Conservation (phyloP, 2,888 invertebrate genomes). For the Neria commutata region DNA sequence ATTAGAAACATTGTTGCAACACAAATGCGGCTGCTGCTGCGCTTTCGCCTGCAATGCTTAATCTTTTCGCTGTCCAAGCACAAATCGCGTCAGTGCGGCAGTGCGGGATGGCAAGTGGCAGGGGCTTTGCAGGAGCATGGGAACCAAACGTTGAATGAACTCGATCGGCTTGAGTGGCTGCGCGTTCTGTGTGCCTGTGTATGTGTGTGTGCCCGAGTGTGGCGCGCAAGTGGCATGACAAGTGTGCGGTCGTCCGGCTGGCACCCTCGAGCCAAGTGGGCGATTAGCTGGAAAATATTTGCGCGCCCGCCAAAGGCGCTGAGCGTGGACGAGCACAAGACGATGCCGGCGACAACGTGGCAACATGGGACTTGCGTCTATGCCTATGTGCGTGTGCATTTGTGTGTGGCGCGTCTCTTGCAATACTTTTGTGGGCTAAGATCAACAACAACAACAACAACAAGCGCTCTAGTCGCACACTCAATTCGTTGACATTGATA, state of each 20-base stretch:
- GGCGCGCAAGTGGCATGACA: not conserved
- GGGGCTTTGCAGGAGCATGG: not conserved
- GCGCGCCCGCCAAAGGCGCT: constrained; percentile 5
- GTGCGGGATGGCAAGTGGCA: no score
- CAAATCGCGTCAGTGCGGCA: constrained; percentile 21
- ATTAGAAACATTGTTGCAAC: no score
- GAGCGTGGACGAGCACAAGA: not conserved
- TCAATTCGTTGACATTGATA: constrained; percentile 1
- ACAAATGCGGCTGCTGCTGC: no score
- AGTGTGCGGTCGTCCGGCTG: no score
- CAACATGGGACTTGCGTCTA: no score
- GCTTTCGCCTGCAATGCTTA: no score
- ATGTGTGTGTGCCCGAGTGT: not conserved
- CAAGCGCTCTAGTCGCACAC: not conserved
- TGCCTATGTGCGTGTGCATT: not conserved
- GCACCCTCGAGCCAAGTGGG: constrained; percentile 7
- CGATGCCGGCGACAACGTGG: no score
- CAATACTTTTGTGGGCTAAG: not conserved
- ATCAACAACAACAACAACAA: not conserved
- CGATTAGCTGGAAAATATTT: constrained; percentile 18
- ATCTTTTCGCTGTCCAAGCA: no score
- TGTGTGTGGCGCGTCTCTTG: not conserved
- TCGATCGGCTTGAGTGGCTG: not conserved
- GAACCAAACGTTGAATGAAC: constrained; percentile 14
- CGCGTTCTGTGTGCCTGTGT: not conserved